Base-by-base conservation (phyloP, 2,888 invertebrate genomes). In the Limnephilus auricula region DNA sequence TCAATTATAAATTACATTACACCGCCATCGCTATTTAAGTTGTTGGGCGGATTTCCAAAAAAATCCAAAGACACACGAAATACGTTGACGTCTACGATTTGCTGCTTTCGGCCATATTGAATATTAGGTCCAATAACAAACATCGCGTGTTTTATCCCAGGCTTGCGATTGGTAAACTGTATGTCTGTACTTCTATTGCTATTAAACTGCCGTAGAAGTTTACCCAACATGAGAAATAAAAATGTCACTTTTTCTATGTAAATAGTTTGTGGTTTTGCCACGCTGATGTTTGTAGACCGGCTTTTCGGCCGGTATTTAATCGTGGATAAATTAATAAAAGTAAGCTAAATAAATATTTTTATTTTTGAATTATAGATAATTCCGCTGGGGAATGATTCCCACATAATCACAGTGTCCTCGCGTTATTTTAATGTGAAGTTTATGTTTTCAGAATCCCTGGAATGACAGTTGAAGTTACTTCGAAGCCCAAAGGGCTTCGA, bases 401-500 rank as follows among this genome's bases (percentile, higher is more conserved):
- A 15, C 40, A 85, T 31, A 15, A n/a, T 31, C 30, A 40, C 15
- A 85, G 45, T 85, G 40, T 50, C 15, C 45, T 45, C 45, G 30
- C 30, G 30, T n/a, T 85, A 15, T 45, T 40, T 31, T 40, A 45
- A 85, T 40, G n/a, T 45, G 12, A 40, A 79, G 15, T 79, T 37
- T 37, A 30, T 90, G 30, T 31, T 91, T 65, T 85, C 86, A 84
- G 86, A 88, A 78, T 90, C 40, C 37, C 90, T 40, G 84, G 78
- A 80, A 92, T 92, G 92, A 92, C 92, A 92, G 92, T 89, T 90
- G 92, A 92, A 78, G 84, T 85, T 65, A n/a, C 82, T 40, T 50
- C 85, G 82, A 92, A 91, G 90, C 89, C 91, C 83, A 91, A 87
- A 82, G 91, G 90, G 82, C 90, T 92, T 83, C 82, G 92, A 78